phyloP scores from a whole-genome alignment of 2,888 invertebrate species.

The Cephus spinipes region DNA sequence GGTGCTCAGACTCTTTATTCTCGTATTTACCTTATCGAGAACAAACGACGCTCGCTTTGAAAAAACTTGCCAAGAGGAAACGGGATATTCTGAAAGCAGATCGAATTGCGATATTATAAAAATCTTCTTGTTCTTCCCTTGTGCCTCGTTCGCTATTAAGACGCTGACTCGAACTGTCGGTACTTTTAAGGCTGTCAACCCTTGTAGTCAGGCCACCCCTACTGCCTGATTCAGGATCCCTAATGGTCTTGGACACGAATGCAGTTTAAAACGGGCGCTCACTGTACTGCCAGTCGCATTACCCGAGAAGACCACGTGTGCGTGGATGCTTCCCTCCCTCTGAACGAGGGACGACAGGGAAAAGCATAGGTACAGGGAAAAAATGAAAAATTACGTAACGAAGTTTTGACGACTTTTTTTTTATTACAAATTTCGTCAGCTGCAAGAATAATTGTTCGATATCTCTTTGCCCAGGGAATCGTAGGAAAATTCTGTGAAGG shows the following conservation, averaged over 20 bases:
- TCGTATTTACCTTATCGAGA: neutral
- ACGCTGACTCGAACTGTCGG: neutral
- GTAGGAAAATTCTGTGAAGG: neutral
- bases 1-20: neutral
- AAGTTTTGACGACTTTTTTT: neutral
- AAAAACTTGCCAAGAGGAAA: neutral
- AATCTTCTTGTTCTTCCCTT: neutral
- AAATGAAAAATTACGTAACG: neutral
- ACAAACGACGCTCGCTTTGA: neutral
- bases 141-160: neutral
- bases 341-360: neutral
- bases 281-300: neutral
- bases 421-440: neutral
- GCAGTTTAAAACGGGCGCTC: conserved; percentile 1
- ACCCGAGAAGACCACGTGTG: neutral
- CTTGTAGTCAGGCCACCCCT: neutral
- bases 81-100: neutral
- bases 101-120: neutral
- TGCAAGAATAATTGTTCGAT: neutral
- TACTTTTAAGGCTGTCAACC: neutral
- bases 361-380: too few relatives aligned
- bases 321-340: neutral
- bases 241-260: conserved; percentile 58
- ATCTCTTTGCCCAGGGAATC: neutral
- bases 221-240: conserved; percentile 18